A percentile compares a stretch with the other conserved stretches of the same genome.
Conservation (phyloP, 2,888 invertebrate genomes). For the Tipula vernalis region DNA sequence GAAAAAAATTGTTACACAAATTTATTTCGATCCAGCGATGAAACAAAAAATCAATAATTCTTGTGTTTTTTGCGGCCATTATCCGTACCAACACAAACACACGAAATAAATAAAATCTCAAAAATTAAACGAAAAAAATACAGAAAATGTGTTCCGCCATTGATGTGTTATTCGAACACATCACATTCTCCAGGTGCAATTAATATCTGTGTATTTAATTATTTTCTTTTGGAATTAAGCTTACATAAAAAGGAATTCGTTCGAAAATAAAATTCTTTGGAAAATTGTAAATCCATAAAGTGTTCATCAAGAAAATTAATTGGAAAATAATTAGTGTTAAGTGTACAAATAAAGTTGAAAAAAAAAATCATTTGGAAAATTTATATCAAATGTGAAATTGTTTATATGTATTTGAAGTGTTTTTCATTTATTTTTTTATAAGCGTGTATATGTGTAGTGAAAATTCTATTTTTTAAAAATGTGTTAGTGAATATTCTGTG, state of each 20-base stretch:
- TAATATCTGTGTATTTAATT: background rate
- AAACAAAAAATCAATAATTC: conserved; percentile 9
- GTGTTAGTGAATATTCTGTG: conserved; percentile 5
- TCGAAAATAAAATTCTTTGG: background rate
- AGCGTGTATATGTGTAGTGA: background rate
- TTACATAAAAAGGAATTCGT: background rate
- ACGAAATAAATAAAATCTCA: background rate
- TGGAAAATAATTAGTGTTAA: background rate
- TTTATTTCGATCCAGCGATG: background rate
- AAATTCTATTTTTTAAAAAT: background rate
- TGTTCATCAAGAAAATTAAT: background rate
- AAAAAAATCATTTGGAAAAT: background rate
- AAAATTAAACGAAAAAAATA: background rate
- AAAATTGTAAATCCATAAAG: background rate
- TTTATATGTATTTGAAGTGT: background rate
- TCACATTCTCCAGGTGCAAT: conserved; percentile 12
- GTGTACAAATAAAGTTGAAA: background rate
- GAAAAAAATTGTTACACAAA: background rate
- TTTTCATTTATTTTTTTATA: background rate
- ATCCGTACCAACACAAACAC: conserved; percentile 5
- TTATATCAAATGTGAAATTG: background rate
- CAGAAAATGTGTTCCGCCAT: conserved; percentile 12
- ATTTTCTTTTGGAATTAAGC: background rate
- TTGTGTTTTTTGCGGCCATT: conserved; percentile 10
- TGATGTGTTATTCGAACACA: conserved; percentile 11